phyloP scores from a whole-genome alignment of 2,888 invertebrate species.

The Danaus chrysippus region DNA sequence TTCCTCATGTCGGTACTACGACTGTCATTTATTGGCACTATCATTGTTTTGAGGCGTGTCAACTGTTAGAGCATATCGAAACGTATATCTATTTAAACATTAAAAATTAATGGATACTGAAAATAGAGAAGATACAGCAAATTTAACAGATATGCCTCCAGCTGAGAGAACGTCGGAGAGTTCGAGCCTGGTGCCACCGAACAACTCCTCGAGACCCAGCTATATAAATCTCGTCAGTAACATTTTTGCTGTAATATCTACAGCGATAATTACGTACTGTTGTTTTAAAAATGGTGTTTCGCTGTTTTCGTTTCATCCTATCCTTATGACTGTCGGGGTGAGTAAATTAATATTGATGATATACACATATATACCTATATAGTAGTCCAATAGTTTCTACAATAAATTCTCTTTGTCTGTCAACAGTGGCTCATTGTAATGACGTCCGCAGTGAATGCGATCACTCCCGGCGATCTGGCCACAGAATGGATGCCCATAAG shows the following conservation, averaged over 20 bases:
- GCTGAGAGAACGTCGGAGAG: slow-evolving; percentile 57
- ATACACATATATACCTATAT: background rate
- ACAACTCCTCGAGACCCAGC: slow-evolving; percentile 50
- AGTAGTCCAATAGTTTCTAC: background rate
- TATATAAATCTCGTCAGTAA: slow-evolving; percentile 64
- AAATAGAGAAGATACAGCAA: slow-evolving; percentile 7
- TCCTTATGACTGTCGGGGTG: slow-evolving; percentile 70
- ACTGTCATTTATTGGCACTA: too few species aligned
- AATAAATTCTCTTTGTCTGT: slow-evolving; percentile 10
- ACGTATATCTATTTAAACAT: background rate
- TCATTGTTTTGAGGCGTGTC: background rate
- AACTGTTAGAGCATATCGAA: background rate
- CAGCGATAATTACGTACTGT: slow-evolving; percentile 58
- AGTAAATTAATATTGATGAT: slow-evolving; percentile 35
- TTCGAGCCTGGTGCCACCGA: slow-evolving; percentile 57
- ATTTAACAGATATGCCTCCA: slow-evolving; percentile 45
- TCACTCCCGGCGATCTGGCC: slow-evolving; percentile 70
- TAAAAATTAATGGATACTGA: slow-evolving; percentile 5
- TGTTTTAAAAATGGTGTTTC: slow-evolving; percentile 55
- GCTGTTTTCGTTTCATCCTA: slow-evolving; percentile 72
- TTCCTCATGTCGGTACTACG: too few species aligned
- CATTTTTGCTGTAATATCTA: slow-evolving; percentile 53
- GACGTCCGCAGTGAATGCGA: slow-evolving; percentile 70
- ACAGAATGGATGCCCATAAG: slow-evolving; percentile 77
- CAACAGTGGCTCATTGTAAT: slow-evolving; percentile 70